phyloP scores from a whole-genome alignment of 2,888 invertebrate species.

The Torymus aiolomorphi region DNA sequence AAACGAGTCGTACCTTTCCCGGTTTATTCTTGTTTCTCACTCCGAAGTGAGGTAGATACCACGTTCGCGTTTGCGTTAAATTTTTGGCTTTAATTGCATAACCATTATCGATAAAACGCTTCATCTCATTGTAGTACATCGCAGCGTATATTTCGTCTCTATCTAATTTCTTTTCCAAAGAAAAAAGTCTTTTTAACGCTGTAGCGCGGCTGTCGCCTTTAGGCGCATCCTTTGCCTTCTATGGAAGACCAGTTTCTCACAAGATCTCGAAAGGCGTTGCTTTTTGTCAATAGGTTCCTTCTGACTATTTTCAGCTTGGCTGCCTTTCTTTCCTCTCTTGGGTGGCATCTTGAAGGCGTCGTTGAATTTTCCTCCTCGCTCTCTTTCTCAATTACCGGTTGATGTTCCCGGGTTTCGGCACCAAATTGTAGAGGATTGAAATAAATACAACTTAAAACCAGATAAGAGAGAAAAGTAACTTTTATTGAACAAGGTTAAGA shows the following conservation, averaged over 20 bases:
- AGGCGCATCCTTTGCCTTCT: too few relatives aligned
- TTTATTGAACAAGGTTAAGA: too few relatives aligned
- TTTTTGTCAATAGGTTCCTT: too few relatives aligned
- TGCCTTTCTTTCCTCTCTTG: neutral
- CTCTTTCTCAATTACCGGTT: too few relatives aligned
- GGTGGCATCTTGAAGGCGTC: neutral
- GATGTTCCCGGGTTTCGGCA: too few relatives aligned
- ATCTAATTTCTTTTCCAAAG: neutral
- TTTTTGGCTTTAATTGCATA: neutral
- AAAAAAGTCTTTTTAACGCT: too few relatives aligned
- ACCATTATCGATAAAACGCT: neutral
- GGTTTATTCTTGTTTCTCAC: neutral
- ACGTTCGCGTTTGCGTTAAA: neutral
- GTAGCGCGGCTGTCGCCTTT: neutral
- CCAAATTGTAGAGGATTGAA: too few relatives aligned
- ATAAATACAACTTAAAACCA: too few relatives aligned
- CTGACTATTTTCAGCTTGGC: neutral
- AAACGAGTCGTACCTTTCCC: neutral
- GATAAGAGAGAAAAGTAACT: too few relatives aligned
- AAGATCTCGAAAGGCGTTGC: too few relatives aligned
- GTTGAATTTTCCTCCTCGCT: too few relatives aligned
- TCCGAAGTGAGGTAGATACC: neutral
- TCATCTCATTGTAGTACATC: neutral
- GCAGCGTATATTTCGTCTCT: neutral
- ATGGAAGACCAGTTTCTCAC: slow-evolving; percentile 20